A percentile compares a stretch with the other conserved stretches of the same genome.
These are phyloP conservation scores for Pardalotus punctatus DNA, from an alignment of 2,113 vertebrate genomes.

Conservation along the genomic window DNA sequence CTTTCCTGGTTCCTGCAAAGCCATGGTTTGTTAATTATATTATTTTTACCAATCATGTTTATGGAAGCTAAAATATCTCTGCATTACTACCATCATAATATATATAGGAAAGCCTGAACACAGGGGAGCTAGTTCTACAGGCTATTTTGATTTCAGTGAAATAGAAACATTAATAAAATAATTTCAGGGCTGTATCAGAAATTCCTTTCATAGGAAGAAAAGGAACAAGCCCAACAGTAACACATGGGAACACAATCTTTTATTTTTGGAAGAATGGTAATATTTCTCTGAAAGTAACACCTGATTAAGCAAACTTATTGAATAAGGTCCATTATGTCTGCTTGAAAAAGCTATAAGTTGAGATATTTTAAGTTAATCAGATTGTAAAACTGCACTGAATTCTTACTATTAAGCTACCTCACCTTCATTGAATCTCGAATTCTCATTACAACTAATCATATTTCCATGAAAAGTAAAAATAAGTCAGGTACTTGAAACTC, in stretches of 20 bases:
- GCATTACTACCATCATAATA: neutral
- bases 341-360: constrained; percentile 46
- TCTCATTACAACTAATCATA: constrained; percentile 55
- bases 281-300: constrained; percentile 38
- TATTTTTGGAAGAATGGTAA: constrained; percentile 28
- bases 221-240: neutral
- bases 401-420: constrained; percentile 36
- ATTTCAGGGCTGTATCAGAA: neutral
- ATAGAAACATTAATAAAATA: neutral
- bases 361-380: constrained; percentile 61
- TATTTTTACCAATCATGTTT: neutral
- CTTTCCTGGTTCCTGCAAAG: neutral
- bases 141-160: neutral
- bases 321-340: constrained; percentile 57
- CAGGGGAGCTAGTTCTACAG: neutral
- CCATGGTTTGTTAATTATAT: neutral
- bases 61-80: neutral
- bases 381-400: constrained; percentile 57
- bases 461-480: constrained; percentile 50
- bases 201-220: neutral
- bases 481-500: constrained; percentile 22
- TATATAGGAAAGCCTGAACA: neutral
- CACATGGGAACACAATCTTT: neutral
- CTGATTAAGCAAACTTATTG: constrained; percentile 62
- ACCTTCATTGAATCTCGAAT: constrained; percentile 52